Conservation (phyloP, 2,888 invertebrate species). For the Bimastos eiseni region DNA sequence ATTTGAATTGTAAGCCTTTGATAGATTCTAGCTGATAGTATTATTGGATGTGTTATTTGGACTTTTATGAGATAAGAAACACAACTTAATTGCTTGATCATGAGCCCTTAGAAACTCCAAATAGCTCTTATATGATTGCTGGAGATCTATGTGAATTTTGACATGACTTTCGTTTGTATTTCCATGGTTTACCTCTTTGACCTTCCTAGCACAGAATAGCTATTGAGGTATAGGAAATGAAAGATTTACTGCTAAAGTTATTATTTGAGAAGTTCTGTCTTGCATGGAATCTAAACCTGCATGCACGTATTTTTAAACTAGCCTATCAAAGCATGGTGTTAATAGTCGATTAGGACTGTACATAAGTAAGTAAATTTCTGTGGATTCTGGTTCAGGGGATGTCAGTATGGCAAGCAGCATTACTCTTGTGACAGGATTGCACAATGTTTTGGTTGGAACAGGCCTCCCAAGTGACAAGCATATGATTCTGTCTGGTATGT, state of each 20-base stretch:
- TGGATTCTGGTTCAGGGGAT: not conserved
- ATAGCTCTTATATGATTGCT: not conserved
- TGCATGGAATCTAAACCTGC: not conserved
- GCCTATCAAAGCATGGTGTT: not conserved
- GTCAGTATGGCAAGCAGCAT: constrained; percentile 9
- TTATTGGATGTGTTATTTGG: not conserved
- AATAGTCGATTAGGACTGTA: not conserved
- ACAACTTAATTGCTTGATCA: not conserved
- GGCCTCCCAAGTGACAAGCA: constrained; percentile 18
- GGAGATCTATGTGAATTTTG: not conserved
- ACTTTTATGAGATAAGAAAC: not conserved
- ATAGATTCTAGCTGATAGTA: not conserved
- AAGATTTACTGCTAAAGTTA: no score
- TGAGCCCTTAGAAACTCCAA: not conserved
- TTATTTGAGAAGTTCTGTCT: not conserved
- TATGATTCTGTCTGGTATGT: constrained; percentile 17
- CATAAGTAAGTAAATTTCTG: not conserved
- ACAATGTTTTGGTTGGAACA: constrained; percentile 4
- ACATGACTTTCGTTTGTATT: not conserved
- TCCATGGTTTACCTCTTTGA: not conserved
- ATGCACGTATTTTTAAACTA: not conserved
- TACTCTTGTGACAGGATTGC: constrained; percentile 3
- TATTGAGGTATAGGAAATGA: not conserved
- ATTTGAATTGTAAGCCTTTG: not conserved
- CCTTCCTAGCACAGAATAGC: not conserved